phyloP scores from a whole-genome alignment of 2,888 invertebrate genomes.

The Latheticus oryzae region DNA sequence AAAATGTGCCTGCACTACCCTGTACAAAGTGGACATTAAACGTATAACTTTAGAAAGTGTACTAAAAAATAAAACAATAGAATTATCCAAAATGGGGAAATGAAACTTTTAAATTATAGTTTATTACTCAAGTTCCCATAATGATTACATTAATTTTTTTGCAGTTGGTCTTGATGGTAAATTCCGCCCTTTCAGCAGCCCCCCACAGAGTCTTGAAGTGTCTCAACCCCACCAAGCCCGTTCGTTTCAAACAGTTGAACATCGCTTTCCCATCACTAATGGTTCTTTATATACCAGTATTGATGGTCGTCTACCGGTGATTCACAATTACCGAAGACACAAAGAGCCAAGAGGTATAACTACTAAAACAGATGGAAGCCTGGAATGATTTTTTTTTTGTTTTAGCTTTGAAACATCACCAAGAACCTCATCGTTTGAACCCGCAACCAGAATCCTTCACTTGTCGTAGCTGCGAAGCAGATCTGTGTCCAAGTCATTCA shows the following conservation, averaged over 20 bases:
- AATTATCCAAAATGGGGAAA: too few species aligned
- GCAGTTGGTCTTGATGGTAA: conserved; percentile 70
- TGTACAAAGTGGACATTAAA: too few species aligned
- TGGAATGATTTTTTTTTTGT: not conserved
- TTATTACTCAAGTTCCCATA: too few species aligned
- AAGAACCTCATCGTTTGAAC: conserved; percentile 57
- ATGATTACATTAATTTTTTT: conserved; percentile 17
- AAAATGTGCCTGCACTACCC: too few species aligned
- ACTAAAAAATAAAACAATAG: too few species aligned
- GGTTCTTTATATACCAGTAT: conserved; percentile 69
- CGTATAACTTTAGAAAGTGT: too few species aligned
- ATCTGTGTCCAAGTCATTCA: conserved; percentile 57
- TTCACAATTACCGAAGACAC: conserved; percentile 66
- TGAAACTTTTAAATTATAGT: too few species aligned
- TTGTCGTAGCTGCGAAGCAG: conserved; percentile 55
- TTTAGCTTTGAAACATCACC: conserved; percentile 33
- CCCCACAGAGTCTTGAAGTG: conserved; percentile 62
- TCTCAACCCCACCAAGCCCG: conserved; percentile 57
- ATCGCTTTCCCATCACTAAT: conserved; percentile 71
- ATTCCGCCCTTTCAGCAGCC: conserved; percentile 69
- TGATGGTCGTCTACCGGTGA: conserved; percentile 68
- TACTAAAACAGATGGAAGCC: not conserved
- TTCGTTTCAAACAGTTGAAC: conserved; percentile 65
- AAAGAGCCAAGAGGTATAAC: conserved; percentile 57
- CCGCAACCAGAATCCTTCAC: conserved; percentile 47